Evolutionary conservation across 2,797 vertebrate genomes (phyloP).

Genomic region (Cheirogaleus major): DNA sequence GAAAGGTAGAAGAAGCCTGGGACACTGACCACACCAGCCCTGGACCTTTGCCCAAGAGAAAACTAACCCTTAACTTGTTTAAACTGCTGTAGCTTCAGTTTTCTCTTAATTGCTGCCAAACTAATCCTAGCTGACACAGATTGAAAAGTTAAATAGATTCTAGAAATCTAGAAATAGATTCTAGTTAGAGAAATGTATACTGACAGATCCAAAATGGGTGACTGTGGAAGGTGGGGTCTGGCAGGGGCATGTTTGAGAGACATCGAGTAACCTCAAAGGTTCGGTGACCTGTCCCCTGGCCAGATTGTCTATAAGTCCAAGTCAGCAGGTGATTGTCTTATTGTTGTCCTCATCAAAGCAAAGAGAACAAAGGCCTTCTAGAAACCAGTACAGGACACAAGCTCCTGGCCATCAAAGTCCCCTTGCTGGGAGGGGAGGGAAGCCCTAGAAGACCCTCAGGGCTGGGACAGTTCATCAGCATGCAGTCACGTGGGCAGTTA

Average conservation of each 20-base stretch:
- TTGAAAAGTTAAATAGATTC: neutral
- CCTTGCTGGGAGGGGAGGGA: neutral
- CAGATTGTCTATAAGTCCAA: neutral
- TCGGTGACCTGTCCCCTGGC: neutral
- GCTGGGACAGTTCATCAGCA: neutral
- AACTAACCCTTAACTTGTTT: neutral
- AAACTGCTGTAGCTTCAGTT: neutral
- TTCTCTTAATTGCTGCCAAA: neutral
- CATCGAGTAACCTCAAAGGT: neutral
- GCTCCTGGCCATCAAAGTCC: neutral
- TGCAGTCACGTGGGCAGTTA: neutral
- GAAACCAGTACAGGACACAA: neutral
- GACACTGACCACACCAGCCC: neutral
- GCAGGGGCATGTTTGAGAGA: neutral
- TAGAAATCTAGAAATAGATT: neutral
- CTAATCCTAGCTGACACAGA: neutral
- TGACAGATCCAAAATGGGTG: neutral
- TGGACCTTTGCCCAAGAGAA: neutral
- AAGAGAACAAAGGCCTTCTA: neutral
- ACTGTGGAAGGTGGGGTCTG: neutral
- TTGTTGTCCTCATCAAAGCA: neutral
- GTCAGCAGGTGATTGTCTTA: neutral
- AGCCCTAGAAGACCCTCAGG: neutral
- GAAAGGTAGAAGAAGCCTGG: neutral
- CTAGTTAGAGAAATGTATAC: neutral